Evolutionary conservation across 2,113 vertebrate genomes (phyloP).

Genomic region (Ploceus nigricollis): DNA sequence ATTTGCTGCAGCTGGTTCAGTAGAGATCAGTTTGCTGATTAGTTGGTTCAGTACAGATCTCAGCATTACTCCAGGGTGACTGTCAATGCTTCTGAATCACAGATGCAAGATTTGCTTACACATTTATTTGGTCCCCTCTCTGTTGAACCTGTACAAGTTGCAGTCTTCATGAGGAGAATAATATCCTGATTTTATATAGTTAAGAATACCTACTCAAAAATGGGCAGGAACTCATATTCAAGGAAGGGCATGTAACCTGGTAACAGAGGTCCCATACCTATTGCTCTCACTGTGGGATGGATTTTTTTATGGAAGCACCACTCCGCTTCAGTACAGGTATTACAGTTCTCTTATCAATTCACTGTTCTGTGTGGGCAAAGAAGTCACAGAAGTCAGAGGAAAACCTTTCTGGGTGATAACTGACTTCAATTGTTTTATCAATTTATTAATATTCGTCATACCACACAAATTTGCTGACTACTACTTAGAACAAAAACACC

Average conservation of each 20-base stretch:
- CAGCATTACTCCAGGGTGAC: neutral
- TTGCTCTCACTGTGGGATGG: neutral
- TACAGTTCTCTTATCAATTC: neutral
- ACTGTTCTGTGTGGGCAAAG: neutral
- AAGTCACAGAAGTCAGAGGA: neutral
- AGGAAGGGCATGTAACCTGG: neutral
- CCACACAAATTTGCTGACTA: neutral
- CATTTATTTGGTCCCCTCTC: neutral
- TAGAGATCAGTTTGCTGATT: neutral
- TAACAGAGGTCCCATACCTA: neutral
- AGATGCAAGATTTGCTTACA: neutral
- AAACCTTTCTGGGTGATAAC: neutral
- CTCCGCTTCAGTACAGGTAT: accelerated
- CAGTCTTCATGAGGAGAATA: neutral
- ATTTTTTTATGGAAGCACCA: neutral
- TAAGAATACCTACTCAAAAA: neutral
- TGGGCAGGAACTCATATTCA: neutral
- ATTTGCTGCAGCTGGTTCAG: neutral
- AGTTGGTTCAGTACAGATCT: neutral
- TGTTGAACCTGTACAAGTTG: neutral
- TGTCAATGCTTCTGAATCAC: accelerated
- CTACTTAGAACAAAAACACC: neutral
- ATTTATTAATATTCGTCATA: neutral
- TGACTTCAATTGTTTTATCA: neutral
- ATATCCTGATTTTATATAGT: neutral